These are phyloP conservation scores for Drosophila sturtevanti DNA, from an alignment of 1,140 invertebrate species.

Conservation along the genomic window DNA sequence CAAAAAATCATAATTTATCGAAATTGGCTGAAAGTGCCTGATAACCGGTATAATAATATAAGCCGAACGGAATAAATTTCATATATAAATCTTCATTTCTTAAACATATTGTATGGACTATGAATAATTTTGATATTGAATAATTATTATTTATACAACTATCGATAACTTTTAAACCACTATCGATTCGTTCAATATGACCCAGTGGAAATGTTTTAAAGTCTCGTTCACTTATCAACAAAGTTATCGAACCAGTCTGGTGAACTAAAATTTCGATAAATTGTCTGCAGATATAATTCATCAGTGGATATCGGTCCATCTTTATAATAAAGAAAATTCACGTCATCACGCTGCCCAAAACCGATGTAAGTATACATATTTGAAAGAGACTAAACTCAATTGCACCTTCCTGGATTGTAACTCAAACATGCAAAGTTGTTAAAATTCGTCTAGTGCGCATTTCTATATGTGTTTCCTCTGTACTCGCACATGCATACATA, in stretches of 20 bases:
- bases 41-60: too few relatives aligned
- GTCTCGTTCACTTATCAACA: not conserved
- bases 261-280: slow-evolving; percentile 15
- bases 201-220: not conserved
- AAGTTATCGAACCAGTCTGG: not conserved
- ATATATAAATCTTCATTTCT: too few relatives aligned
- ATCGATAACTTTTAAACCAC: not conserved
- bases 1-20: too few relatives aligned
- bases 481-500: not conserved
- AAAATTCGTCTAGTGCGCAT: not conserved
- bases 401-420: not conserved
- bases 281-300: slow-evolving; percentile 22
- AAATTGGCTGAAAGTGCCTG: too few relatives aligned
- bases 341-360: slow-evolving; percentile 55
- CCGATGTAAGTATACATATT: slow-evolving; percentile 43
- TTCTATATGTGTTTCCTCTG: not conserved
- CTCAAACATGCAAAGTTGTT: not conserved
- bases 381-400: slow-evolving; percentile 22
- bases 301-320: slow-evolving; percentile 31
- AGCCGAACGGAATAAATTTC: too few relatives aligned
- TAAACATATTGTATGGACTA: too few relatives aligned
- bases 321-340: slow-evolving; percentile 50
- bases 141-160: not conserved
- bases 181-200: not conserved
- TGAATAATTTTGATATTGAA: too few relatives aligned